phyloP scores from a whole-genome alignment of 2,113 vertebrate genomes.

The Cephalophus harveyi region DNA sequence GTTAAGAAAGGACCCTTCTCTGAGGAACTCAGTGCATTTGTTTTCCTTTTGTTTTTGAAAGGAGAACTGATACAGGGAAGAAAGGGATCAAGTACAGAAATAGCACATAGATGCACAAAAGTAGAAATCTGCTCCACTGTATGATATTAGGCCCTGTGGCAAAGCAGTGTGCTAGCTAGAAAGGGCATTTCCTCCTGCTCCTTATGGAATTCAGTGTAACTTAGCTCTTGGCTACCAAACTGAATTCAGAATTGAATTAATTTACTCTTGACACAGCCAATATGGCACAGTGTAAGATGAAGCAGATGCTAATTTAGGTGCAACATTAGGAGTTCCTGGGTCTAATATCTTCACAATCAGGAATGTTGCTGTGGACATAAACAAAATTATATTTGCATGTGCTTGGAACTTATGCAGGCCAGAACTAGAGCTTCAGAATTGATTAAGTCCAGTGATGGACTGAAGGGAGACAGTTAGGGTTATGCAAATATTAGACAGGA shows the following conservation, averaged over 20 bases:
- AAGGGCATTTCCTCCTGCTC: neutral
- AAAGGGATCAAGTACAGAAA: conserved; percentile 1
- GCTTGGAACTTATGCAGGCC: neutral
- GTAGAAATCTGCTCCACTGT: neutral
- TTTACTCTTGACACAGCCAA: conserved; percentile 52
- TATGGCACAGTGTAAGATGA: neutral
- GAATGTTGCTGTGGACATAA: neutral
- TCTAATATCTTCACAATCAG: conserved; percentile 51
- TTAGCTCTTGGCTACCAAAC: conserved; percentile 36
- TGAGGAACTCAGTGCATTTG: neutral
- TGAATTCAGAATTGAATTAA: conserved; percentile 49
- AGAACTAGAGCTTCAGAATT: neutral
- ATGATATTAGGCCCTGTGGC: neutral
- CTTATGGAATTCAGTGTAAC: neutral
- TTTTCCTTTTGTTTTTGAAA: neutral
- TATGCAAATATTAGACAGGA: neutral
- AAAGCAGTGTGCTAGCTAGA: neutral
- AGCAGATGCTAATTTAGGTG: conserved; percentile 41
- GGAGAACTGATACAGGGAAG: neutral
- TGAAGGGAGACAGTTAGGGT: neutral
- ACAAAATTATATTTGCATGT: conserved; percentile 29
- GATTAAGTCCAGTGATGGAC: neutral
- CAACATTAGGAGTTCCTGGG: neutral
- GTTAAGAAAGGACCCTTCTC: neutral
- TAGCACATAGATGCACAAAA: neutral